phyloP scores from a whole-genome alignment of 2,113 vertebrate species.

The Naja naja region DNA sequence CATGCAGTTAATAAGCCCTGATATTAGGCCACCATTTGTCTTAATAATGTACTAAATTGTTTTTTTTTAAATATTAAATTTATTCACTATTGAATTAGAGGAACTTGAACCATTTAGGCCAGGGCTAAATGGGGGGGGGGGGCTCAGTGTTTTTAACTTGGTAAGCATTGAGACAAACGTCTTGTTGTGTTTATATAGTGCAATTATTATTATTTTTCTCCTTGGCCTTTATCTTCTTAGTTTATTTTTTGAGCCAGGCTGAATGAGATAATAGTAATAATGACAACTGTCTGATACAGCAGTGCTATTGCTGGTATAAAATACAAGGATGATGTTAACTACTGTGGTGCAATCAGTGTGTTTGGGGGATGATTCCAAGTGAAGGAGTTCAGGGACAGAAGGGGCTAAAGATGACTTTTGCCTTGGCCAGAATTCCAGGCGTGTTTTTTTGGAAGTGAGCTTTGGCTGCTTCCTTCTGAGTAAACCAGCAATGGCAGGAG shows the following conservation, averaged over 20 bases:
- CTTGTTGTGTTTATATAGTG: not conserved
- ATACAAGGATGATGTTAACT: not conserved
- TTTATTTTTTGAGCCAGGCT: not conserved
- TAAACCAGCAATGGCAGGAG: not conserved
- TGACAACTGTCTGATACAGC: not conserved
- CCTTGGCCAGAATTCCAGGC: too few relatives aligned
- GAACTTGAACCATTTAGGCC: too few relatives aligned
- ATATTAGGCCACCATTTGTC: not conserved
- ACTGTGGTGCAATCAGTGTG: not conserved
- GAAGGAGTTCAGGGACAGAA: not conserved
- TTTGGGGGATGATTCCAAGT: not conserved
- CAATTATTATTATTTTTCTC: not conserved
- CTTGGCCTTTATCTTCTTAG: not conserved
- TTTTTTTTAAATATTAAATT: too few relatives aligned
- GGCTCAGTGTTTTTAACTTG: not conserved
- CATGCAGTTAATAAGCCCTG: not conserved
- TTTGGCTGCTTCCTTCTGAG: not conserved
- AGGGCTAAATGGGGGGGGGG: too few relatives aligned
- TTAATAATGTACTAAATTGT: not conserved
- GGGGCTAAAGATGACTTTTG: not conserved
- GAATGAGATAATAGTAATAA: not conserved
- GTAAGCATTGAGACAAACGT: not conserved
- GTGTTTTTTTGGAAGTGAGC: not conserved
- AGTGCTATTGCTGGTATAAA: not conserved
- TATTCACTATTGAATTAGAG: not conserved